Base-by-base conservation (phyloP, 2,888 invertebrate genomes). In the Melikaiella ostensackeni region DNA sequence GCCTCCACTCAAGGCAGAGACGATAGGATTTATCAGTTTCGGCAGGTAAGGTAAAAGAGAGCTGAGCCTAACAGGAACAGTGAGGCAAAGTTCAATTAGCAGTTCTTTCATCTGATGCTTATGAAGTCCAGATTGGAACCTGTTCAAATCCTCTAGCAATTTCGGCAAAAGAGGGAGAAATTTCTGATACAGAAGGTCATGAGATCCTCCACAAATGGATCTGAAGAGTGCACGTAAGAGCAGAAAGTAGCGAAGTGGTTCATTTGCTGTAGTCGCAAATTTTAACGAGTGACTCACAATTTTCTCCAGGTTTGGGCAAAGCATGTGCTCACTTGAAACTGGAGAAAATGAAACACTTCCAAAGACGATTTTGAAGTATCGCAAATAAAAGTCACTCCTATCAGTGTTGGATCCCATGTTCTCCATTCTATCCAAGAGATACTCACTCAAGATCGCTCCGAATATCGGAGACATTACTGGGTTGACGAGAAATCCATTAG, bases 91-190 rank as follows among this genome's bases (percentile, higher is more conserved):
- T 91, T 99, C 99, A 0, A 99, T 99, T 92, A 99, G 99, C 33
- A 99, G 93, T 92, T 99, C 99, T 91, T 99, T 98, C 98, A 99
- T 99, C 90, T 98, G 98, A 89, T 98, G 98, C 88, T 98, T 98
- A 89, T 99, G 99, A 33, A 98, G 94, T 5, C 98, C 98, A 89
- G 98, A 98, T 91, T 99, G 99, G 11, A 99, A 92, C 80, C 98
- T 95, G 92, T 99, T 99, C 77, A 99, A 92, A 92, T 95, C 98
- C 93, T 99, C 99, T 11, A 99, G 92, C 80, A 99, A 93, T 92
- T 97, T 98, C 0, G 99, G 99, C 35, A 99, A 92, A 30, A 99
- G 92, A 0, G 99, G 99, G 66, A 99, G 92, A 91, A 99, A 99
- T 92, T 99, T 99, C 92, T 99, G 98, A 91, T 99, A 99, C 13